Evolutionary conservation across 2,888 invertebrate genomes (phyloP), one percentile per base, ranked within the genome.

Genomic region (Dermolepida albohirtum): DNA sequence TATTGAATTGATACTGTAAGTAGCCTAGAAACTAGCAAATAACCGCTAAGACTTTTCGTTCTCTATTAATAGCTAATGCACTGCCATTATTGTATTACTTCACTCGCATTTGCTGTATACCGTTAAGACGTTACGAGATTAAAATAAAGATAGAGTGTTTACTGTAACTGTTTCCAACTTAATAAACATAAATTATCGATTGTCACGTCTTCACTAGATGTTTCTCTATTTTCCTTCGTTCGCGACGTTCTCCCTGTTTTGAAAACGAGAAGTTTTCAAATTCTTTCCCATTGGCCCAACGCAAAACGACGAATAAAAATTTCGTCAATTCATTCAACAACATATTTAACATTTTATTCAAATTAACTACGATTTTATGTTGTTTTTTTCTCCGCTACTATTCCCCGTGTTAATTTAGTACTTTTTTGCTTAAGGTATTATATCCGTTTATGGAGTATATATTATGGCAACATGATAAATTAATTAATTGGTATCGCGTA

Each of bases 151-250:
- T 62, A 62, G 47, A 47, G 34, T 11, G 59, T 34, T 34, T 34
- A 7, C 8, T 34, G 34, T 39, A 62, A 62, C 47, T 62, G 59
- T 29, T 47, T 7, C 34, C 11, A 62, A 47, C 34, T 62, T 62
- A 62, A 62, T 47, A 62, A 62, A 62, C 59, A 39, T 62, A 62
- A 62, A 62, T 62, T 62, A 62, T 47, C 59, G 59, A 62, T 62
- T 62, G 59, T 62, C 59, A 62, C 47, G 59, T 62, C 59, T 29
- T 47, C 34, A 34, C 39, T 47, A 47, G 59, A 44, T 59, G 47
- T 43, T 27, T 57, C 12, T 10, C n/a, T 62, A 44, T 62, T 62
- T 34, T 12, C 12, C 7, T 16, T 43, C n/a, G 12, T 10, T 43
- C 57, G n/a, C n/a, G 6, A 12, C 1, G 22, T 11, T 44, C 12